Base-by-base conservation (phyloP, 2,113 vertebrate species). In the Cephalopholis sonnerati region DNA sequence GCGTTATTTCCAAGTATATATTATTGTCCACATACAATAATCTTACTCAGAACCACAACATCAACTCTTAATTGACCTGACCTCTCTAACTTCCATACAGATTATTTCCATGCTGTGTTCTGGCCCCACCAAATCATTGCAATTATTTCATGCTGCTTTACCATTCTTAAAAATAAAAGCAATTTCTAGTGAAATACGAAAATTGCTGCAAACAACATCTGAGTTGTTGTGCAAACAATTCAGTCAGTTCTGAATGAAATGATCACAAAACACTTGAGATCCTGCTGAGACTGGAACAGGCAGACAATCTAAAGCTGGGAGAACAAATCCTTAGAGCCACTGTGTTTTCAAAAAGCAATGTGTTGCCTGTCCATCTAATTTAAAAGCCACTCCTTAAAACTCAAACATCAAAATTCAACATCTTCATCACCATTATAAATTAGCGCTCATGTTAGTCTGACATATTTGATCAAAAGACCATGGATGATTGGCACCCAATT, bases 81-180 rank as follows among this genome's bases (percentile, higher is more conserved):
- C 59, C 53, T 71, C 22, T 76, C 27, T 36, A 12, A 39, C 44
- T 77, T 17, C 10, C 15, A 18, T 25, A 0, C 44, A 68, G 9
- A 75, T 62, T 62, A 62, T 44, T 54, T 7, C 24, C 29, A 63
- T 53, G 24, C 53, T 48, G 9, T 13, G 36, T 57, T 77, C 41
- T 44, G 27, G 5, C 39, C 58, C 27, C 25, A 62, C 17, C 54
- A 68, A 61, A 59, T 61, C 3, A 67, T 72, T 11, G 1, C 66
- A 36, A 55, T 50, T 10, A 64, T 29, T 58, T n/a, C 22, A 46
- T 24, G 25, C 64, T 74, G 76, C 55, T 74, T 66, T 41, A 25
- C 41, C 13, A n/a, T 32, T 70, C 55, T n/a, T 16, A 36, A 58
- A 58, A 0, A 29, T 18, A 17, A 46, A 53, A 59, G 11, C 18